A percentile compares a stretch with the other conserved stretches of the same genome.
Evolutionary conservation across 2,888 invertebrate species (phyloP).

Genomic region (Catotricha subobsoleta): DNA sequence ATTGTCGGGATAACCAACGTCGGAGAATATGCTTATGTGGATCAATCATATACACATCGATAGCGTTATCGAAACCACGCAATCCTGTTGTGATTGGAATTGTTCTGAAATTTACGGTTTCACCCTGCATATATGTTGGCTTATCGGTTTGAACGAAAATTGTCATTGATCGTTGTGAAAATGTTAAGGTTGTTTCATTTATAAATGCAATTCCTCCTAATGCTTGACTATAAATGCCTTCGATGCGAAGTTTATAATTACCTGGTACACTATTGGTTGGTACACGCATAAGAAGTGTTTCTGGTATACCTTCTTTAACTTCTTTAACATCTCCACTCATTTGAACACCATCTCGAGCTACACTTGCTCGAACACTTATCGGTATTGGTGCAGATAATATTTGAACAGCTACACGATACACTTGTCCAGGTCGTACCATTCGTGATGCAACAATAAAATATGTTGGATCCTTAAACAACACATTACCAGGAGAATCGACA

Average conservation of each 20-base stretch:
- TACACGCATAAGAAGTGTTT: constrained; percentile 77
- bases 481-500: constrained; percentile 10
- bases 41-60: constrained; percentile 84
- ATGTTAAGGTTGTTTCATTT: constrained; percentile 70
- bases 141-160: constrained; percentile 91
- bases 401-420: constrained; percentile 74
- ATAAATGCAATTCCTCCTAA: constrained; percentile 76
- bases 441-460: constrained; percentile 85
- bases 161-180: constrained; percentile 82
- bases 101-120: constrained; percentile 74
- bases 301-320: constrained; percentile 71
- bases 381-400: constrained; percentile 62
- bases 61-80: constrained; percentile 74
- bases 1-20: constrained; percentile 85
- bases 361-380: constrained; percentile 71
- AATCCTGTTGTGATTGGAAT: constrained; percentile 86
- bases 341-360: constrained; percentile 78
- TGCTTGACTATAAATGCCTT: constrained; percentile 47
- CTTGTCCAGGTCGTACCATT: constrained; percentile 78
- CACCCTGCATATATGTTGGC: constrained; percentile 85
- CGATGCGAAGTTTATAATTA: constrained; percentile 65
- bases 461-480: constrained; percentile 27
- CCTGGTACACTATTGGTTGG: constrained; percentile 71
- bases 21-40: constrained; percentile 74
- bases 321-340: constrained; percentile 64